Conservation (phyloP, 64 coral and sea anemone genomes). For the Astreopora myriophthalma region DNA sequence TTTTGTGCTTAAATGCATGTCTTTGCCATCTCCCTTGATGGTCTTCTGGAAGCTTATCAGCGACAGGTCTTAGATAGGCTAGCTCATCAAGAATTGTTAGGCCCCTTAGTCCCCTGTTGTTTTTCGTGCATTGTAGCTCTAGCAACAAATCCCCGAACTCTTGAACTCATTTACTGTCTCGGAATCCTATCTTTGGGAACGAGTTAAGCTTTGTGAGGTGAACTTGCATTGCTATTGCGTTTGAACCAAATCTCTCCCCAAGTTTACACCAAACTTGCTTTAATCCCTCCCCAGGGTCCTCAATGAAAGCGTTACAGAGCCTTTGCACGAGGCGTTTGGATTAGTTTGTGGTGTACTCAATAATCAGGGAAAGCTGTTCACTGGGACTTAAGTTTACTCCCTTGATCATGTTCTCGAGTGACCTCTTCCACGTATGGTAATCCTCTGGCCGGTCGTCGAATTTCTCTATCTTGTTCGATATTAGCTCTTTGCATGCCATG, state of each 20-base stretch:
- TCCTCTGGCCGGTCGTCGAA: neutral
- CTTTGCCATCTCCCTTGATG: too few relatives aligned
- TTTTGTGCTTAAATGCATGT: neutral
- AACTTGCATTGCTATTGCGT: too few relatives aligned
- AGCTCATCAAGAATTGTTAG: neutral
- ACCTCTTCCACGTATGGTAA: too few relatives aligned
- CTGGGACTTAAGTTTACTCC: neutral
- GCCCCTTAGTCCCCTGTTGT: neutral
- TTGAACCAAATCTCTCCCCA: too few relatives aligned
- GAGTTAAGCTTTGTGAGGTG: too few relatives aligned
- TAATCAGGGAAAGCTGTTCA: constrained; percentile 5
- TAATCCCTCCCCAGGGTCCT: neutral
- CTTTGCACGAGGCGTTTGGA: neutral
- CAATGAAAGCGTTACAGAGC: neutral
- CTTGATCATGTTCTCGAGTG: neutral
- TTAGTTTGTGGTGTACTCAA: constrained; percentile 11
- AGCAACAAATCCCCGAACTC: too few relatives aligned
- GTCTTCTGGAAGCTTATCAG: too few relatives aligned
- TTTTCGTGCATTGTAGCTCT: neutral
- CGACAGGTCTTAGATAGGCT: neutral
- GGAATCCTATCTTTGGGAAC: too few relatives aligned
- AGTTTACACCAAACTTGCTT: too few relatives aligned
- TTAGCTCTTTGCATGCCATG: neutral
- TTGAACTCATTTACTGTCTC: too few relatives aligned
- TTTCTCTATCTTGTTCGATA: neutral